These are phyloP conservation scores for Lepisosteus osseus DNA, from an alignment of 2,113 vertebrate species.

Conservation along the genomic window DNA sequence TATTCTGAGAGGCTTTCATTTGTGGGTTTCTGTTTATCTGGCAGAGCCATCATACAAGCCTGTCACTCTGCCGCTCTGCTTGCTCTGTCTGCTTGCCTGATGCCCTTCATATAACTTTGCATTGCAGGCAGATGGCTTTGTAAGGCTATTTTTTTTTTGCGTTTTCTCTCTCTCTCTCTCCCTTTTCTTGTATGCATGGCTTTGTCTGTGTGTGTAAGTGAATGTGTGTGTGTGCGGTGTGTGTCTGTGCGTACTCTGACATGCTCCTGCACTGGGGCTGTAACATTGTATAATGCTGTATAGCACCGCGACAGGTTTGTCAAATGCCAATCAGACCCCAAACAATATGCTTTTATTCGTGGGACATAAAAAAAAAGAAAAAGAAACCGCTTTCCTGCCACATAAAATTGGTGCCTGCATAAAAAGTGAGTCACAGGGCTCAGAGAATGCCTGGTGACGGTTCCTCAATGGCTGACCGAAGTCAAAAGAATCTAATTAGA, in stretches of 20 bases:
- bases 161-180: constrained; percentile 23
- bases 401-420: constrained; percentile 79
- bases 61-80: constrained; percentile 99
- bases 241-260: constrained; percentile 69
- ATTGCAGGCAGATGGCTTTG: constrained; percentile 87
- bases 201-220: constrained; percentile 27
- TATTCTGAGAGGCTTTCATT: constrained; percentile 99
- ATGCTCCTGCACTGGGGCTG: constrained; percentile 81
- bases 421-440: constrained; percentile 74
- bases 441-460: constrained; percentile 74
- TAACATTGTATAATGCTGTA: constrained; percentile 81
- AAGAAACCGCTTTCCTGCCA: constrained; percentile 75
- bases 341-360: constrained; percentile 88
- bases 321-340: constrained; percentile 81
- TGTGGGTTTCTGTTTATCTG: constrained; percentile 99
- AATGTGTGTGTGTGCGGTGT: constrained; percentile 14
- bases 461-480: constrained; percentile 81
- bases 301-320: constrained; percentile 80
- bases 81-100: constrained; percentile 96
- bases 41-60: constrained; percentile 96
- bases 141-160: constrained; percentile 77
- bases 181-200: constrained; percentile 37
- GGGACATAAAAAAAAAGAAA: constrained; percentile 59
- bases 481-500: constrained; percentile 85
- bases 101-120: constrained; percentile 99